These are phyloP conservation scores for Dendroctonus ponderosae DNA, from an alignment of 1,140 invertebrate genomes.

Conservation along the genomic window DNA sequence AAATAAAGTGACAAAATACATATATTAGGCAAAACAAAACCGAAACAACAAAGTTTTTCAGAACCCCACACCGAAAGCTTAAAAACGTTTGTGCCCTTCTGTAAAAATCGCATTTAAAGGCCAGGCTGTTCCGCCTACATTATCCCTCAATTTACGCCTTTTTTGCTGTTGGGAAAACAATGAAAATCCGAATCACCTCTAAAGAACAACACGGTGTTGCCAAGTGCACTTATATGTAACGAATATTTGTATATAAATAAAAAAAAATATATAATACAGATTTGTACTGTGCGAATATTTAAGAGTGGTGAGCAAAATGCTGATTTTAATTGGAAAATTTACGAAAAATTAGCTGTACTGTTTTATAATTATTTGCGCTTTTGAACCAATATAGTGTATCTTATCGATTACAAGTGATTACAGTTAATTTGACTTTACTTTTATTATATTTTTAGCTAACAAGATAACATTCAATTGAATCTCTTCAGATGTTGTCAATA, in stretches of 20 bases:
- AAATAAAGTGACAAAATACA: too few relatives aligned
- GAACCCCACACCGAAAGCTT: conserved; percentile 11
- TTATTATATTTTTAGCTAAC: too few relatives aligned
- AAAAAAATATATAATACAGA: too few relatives aligned
- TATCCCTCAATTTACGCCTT: conserved; percentile 32
- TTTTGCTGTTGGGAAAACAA: conserved; percentile 29
- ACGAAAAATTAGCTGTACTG: neutral
- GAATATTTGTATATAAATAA: neutral
- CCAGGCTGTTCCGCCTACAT: conserved; percentile 29
- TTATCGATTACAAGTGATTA: too few relatives aligned
- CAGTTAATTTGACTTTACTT: too few relatives aligned
- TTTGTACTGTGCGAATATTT: too few relatives aligned
- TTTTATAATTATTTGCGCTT: neutral
- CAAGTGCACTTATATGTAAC: neutral
- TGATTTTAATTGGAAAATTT: neutral
- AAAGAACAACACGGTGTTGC: conserved; percentile 19
- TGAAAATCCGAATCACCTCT: conserved; percentile 20
- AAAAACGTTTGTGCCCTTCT: conserved; percentile 8
- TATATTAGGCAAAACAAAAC: neutral
- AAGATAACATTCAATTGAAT: too few relatives aligned
- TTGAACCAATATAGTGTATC: too few relatives aligned
- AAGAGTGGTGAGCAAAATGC: too few relatives aligned
- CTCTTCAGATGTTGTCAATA: too few relatives aligned
- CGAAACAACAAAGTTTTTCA: conserved; percentile 5
- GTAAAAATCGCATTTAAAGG: conserved; percentile 27